Evolutionary conservation across 1,140 invertebrate genomes (phyloP).

Genomic region (Mizuhopecten yessoensis): DNA sequence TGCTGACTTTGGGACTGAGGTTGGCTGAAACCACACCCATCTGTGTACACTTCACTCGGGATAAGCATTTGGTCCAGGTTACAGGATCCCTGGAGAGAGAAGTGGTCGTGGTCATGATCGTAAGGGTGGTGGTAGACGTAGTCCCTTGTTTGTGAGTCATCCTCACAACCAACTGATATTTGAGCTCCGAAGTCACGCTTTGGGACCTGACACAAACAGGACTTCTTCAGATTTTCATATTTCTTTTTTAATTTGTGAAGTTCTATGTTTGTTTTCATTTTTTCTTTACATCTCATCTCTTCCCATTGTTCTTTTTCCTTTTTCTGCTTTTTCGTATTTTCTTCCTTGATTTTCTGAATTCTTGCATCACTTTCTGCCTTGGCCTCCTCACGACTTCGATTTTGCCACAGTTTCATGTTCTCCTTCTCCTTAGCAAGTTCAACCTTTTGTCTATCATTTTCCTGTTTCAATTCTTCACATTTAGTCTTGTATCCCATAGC

Average conservation of each 20-base stretch:
- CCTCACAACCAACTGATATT: background rate
- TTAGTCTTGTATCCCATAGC: background rate
- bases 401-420: background rate
- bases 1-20: background rate
- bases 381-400: background rate
- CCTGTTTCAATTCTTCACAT: background rate
- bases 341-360: slow-evolving; percentile 1
- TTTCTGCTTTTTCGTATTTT: background rate
- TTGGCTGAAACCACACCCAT: background rate
- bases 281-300: background rate
- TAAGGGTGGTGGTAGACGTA: background rate
- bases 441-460: background rate
- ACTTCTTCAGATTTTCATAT: background rate
- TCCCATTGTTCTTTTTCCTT: slow-evolving; percentile 14
- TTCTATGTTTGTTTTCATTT: slow-evolving; percentile 15
- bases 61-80: background rate
- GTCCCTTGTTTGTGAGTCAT: background rate
- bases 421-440: background rate
- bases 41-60: background rate
- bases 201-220: background rate
- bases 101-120: background rate
- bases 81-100: too few species aligned
- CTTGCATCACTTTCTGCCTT: background rate
- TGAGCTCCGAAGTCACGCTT: background rate
- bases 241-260: background rate